These are phyloP conservation scores for Labeo catla DNA, from an alignment of 2,113 vertebrate species.

Conservation along the genomic window DNA sequence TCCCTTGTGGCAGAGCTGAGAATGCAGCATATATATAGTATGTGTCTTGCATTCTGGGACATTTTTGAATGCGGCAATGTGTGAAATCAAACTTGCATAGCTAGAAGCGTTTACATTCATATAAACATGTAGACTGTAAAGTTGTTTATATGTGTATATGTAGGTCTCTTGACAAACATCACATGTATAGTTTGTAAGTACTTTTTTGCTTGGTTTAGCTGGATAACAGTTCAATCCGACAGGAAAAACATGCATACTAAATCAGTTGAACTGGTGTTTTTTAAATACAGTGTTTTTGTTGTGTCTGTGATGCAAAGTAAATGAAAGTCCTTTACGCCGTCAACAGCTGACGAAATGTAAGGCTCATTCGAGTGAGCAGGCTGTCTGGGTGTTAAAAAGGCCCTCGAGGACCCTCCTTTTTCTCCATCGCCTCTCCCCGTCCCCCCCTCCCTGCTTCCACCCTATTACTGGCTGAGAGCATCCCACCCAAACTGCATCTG, in stretches of 20 bases:
- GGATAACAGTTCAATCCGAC: slow-evolving; percentile 1
- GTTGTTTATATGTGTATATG: not conserved
- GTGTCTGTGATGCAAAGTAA: slow-evolving; percentile 38
- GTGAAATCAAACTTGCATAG: not conserved
- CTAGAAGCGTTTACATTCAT: not conserved
- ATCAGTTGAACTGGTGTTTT: not conserved
- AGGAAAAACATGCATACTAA: not conserved
- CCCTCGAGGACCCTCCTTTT: slow-evolving; percentile 31
- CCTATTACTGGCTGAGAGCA: slow-evolving; percentile 49
- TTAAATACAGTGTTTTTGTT: slow-evolving; percentile 3
- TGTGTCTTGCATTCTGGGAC: not conserved
- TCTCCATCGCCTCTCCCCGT: not conserved
- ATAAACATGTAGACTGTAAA: not conserved
- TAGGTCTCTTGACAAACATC: not conserved
- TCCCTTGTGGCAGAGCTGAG: not conserved
- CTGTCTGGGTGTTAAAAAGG: slow-evolving; percentile 44
- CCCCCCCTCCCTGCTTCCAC: slow-evolving; percentile 19
- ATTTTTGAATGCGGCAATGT: not conserved
- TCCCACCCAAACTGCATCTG: slow-evolving; percentile 46
- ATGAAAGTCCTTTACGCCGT: slow-evolving; percentile 16
- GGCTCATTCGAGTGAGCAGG: slow-evolving; percentile 5
- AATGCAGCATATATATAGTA: not conserved
- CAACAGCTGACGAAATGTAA: slow-evolving; percentile 26
- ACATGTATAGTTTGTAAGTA: not conserved
- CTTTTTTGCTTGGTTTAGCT: not conserved